Conservation (phyloP, 2,113 vertebrate species). For the Zingel zingel region DNA sequence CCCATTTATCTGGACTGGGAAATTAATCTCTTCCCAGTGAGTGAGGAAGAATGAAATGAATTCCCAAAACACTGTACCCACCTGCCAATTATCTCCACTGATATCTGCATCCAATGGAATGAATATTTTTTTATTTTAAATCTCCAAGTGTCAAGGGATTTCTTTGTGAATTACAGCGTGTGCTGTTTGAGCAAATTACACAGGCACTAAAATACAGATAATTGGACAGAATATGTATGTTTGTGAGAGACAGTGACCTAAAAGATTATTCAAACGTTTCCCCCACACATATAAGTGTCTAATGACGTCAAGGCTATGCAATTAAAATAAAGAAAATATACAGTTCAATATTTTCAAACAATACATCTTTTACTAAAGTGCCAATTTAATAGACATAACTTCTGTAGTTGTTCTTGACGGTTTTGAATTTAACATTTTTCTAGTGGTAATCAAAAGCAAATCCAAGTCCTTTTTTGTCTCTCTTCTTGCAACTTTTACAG, state of each 20-base stretch:
- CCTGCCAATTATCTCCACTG: constrained; percentile 30
- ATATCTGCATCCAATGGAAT: constrained; percentile 26
- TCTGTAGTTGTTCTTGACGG: background rate
- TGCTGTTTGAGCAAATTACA: constrained; percentile 31
- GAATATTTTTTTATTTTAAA: constrained; percentile 5
- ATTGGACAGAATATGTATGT: constrained; percentile 26
- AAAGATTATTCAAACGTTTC: constrained; percentile 32
- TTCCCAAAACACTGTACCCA: constrained; percentile 13
- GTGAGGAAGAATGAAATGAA: constrained; percentile 49
- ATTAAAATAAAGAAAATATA: constrained; percentile 25
- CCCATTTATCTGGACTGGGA: constrained; percentile 49
- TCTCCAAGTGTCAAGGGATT: background rate
- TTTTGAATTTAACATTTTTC: constrained; percentile 26
- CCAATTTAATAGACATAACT: constrained; percentile 10
- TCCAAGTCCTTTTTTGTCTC: background rate
- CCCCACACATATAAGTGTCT: constrained; percentile 30
- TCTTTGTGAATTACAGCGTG: background rate
- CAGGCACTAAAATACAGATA: constrained; percentile 20
- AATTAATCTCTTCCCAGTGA: constrained; percentile 55
- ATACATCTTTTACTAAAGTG: constrained; percentile 30
- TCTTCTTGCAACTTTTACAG: constrained; percentile 22
- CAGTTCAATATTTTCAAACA: background rate
- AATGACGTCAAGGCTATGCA: constrained; percentile 53
- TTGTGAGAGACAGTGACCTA: constrained; percentile 12
- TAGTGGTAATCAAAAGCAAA: background rate